Evolutionary conservation across 2,797 vertebrate genomes (phyloP).

Genomic region (Melanotaenia pygmaea): DNA sequence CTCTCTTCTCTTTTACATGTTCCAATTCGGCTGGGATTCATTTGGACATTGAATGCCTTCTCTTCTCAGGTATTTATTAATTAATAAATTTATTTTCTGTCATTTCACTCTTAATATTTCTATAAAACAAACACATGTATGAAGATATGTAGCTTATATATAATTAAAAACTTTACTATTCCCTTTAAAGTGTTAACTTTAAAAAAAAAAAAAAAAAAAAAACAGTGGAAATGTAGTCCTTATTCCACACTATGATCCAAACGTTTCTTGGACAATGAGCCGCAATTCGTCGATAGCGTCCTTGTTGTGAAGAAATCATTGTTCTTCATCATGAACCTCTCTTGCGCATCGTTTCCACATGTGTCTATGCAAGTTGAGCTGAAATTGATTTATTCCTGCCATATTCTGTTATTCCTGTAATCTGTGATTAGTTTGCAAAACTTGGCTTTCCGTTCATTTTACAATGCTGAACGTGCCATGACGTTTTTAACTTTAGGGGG

Average conservation of each 20-base stretch:
- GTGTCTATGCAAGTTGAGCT: neutral
- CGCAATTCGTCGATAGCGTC: constrained; percentile 1
- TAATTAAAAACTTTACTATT: neutral
- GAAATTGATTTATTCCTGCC: neutral
- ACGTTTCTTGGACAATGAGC: constrained; percentile 3
- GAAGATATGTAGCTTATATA: neutral
- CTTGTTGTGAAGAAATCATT: neutral
- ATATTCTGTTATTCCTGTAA: neutral
- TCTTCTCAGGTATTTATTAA: constrained; percentile 62
- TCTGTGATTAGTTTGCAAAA: neutral
- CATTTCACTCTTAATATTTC: neutral
- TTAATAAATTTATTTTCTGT: neutral
- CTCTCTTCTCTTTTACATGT: constrained; percentile 48
- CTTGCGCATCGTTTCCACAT: neutral
- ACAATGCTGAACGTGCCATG: neutral
- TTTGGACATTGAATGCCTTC: constrained; percentile 19
- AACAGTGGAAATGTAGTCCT: neutral
- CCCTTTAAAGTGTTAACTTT: neutral
- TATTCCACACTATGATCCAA: neutral
- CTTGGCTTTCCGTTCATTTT: neutral
- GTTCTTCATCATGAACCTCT: constrained; percentile 29
- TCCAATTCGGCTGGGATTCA: constrained; percentile 15
- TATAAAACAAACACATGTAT: neutral
- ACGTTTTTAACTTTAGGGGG: neutral
- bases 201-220: neutral